Evolutionary conservation across 2,113 vertebrate genomes (phyloP), one percentile per base, ranked within the genome.

Genomic region (Oryzias woworae): DNA sequence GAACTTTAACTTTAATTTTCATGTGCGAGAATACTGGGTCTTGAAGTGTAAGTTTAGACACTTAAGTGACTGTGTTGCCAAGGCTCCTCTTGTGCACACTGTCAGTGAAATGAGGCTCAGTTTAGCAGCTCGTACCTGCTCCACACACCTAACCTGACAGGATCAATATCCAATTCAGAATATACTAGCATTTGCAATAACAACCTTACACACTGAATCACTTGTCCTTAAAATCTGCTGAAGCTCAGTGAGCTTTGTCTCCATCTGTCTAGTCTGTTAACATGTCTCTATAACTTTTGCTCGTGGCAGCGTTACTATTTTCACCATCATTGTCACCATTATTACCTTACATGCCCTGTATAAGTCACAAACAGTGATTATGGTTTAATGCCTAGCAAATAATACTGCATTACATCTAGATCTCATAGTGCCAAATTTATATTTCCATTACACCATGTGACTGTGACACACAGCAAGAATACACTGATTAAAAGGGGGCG

Each of bases 111-210:
- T 51, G 58, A 69, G 75, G 53, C 66, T 56, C 61, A 67, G 54
- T 69, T 76, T 71, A 71, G 72, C 69, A 46, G 53, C 69, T 73
- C 56, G 66, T 69, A 47, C 67, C 60, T 70, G 67, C 62, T 77
- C 43, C 69, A 73, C 49, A 13, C 63, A 62, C 66, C 75, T 70
- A 60, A 65, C 62, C 55, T 14, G 58, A 64, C 51, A 75, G 72
- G 80, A 89, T 91, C 89, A 87, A 91, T 91, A 91, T 87, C 85
- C 80, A 91, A 88, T 91, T 85, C 88, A 77, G 75, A 68, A 83
- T 67, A 75, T 80, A 75, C 66, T 69, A 58, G 72, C 79, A 81
- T 64, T 81, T 65, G 58, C 73, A 71, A 85, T 81, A 84, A 86
- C 76, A 77, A 75, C 63, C 62, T 52, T 61, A 46, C 71, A 73